Percentiles rank a stretch among this genome's conserved stretches.
Evolutionary conservation across 2,113 vertebrate genomes (phyloP).

Genomic region (Pampusana beccarii): DNA sequence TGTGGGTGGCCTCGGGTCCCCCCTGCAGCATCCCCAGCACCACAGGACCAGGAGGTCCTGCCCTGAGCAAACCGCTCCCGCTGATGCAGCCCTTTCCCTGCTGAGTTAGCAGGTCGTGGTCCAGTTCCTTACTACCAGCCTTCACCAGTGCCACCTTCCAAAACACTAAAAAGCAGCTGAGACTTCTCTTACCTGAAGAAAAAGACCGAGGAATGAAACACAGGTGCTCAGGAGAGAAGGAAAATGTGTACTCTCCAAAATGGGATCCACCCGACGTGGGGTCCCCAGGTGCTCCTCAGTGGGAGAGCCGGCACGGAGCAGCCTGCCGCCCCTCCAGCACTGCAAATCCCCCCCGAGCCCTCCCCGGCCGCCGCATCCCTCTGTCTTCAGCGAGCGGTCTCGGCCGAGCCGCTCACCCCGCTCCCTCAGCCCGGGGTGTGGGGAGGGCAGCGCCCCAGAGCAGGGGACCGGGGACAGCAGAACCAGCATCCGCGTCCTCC

Average conservation of each 20-base stretch:
- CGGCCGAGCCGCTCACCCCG: no score
- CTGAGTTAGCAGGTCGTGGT: neutral
- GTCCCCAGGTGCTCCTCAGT: neutral
- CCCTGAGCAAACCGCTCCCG: neutral
- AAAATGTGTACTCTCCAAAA: neutral
- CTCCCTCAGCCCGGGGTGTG: neutral
- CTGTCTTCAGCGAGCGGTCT: fast-evolving
- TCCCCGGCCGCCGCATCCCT: neutral
- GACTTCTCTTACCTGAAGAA: neutral
- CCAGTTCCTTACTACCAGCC: neutral
- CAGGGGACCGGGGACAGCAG: neutral
- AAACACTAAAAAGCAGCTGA: neutral
- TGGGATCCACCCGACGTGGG: fast-evolving
- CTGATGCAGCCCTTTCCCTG: neutral
- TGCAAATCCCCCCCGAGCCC: neutral
- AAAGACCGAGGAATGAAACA: neutral
- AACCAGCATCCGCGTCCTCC: neutral
- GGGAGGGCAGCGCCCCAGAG: neutral
- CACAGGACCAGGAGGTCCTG: neutral
- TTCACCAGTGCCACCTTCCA: neutral
- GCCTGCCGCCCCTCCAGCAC: neutral
- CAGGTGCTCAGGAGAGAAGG: neutral
- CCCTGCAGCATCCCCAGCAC: fast-evolving
- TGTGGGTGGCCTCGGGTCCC: neutral
- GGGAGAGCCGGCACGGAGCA: neutral